Evolutionary conservation across 2,888 invertebrate species (phyloP).

Genomic region (Pheosia tremula): DNA sequence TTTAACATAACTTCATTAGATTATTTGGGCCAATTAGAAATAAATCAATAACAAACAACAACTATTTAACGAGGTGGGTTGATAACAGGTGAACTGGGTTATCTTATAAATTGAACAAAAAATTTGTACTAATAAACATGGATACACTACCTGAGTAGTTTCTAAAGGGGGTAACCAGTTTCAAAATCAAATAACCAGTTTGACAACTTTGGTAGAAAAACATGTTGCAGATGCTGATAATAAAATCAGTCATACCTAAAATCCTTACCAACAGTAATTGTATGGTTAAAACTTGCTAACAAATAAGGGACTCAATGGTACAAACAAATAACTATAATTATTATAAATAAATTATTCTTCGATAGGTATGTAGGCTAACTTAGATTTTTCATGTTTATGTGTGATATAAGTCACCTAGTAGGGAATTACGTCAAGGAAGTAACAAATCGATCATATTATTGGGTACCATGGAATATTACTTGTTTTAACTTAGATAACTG

Average conservation of each 20-base stretch:
- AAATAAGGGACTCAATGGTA: no score
- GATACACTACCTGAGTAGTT: neutral
- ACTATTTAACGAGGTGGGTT: slow-evolving; percentile 1
- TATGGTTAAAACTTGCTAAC: no score
- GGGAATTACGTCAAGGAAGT: no score
- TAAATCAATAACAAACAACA: slow-evolving; percentile 24
- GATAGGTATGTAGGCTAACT: no score
- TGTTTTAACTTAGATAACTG: neutral
- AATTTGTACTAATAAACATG: neutral
- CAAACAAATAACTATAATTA: no score
- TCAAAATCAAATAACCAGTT: neutral
- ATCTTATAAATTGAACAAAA: slow-evolving; percentile 14
- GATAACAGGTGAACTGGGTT: slow-evolving; percentile 30
- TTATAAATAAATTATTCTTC: no score
- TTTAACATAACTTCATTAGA: slow-evolving; percentile 5
- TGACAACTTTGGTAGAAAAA: neutral
- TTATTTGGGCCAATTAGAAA: slow-evolving; percentile 20
- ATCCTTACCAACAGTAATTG: no score
- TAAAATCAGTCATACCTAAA: no score
- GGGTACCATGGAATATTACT: no score
- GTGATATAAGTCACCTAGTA: no score
- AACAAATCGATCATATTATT: no score
- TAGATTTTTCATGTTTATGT: no score
- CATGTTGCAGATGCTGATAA: neutral
- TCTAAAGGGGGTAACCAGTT: neutral